Percentiles rank a stretch among this genome's conserved stretches.
phyloP scores from a whole-genome alignment of 2,888 invertebrate genomes.

The Thecophora atra region DNA sequence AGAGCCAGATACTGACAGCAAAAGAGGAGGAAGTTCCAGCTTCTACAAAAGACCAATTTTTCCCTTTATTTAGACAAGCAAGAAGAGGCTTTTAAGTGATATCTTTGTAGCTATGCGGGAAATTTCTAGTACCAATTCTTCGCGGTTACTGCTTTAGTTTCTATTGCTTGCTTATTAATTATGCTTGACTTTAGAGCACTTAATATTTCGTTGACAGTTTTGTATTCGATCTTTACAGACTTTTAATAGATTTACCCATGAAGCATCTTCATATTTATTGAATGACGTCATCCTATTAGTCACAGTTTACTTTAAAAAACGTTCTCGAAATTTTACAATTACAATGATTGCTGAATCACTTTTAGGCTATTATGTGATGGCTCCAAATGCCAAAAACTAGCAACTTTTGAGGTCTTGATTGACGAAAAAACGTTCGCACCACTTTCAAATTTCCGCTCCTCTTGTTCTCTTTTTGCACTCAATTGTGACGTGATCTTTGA shows the following conservation, averaged over 20 bases:
- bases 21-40: no score
- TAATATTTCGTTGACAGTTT: no score
- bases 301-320: not conserved
- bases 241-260: not conserved
- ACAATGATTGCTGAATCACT: constrained; percentile 15
- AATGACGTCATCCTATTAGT: constrained; percentile 12
- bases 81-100: no score
- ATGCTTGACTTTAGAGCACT: no score
- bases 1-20: no score
- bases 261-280: not conserved
- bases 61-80: no score
- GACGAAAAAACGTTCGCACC: constrained; percentile 22
- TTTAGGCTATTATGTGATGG: not conserved
- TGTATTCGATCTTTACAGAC: no score
- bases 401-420: constrained; percentile 28
- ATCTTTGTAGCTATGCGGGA: no score
- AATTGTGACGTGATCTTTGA: constrained; percentile 18
- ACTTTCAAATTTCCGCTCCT: not conserved
- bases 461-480: constrained; percentile 11
- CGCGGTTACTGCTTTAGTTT: no score
- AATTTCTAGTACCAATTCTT: no score
- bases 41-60: no score
- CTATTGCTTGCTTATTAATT: no score
- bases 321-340: not conserved
- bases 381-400: not conserved